Percentiles rank a stretch among this genome's conserved stretches.
Conservation (phyloP, 1,140 invertebrate genomes). For the Rhynchophorus ferrugineus region DNA sequence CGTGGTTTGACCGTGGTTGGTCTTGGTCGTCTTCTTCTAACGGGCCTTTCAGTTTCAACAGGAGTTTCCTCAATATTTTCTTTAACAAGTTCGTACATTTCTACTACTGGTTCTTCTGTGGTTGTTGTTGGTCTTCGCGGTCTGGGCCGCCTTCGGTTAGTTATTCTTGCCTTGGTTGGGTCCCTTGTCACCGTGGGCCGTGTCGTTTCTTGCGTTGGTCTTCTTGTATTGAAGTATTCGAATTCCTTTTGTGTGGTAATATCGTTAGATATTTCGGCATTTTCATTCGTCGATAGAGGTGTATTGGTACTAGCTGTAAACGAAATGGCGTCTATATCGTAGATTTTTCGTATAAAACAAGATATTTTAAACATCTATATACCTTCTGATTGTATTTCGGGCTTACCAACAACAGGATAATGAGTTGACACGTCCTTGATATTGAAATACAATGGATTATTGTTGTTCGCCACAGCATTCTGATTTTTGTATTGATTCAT, state of each 20-base stretch:
- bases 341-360: too few species aligned
- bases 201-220: slow-evolving; percentile 12
- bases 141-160: slow-evolving; percentile 27
- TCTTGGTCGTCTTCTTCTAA: slow-evolving; percentile 22
- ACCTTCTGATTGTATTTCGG: slow-evolving; percentile 23
- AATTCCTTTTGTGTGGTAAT: slow-evolving; percentile 25
- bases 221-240: slow-evolving; percentile 10
- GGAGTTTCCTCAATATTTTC: slow-evolving; percentile 8
- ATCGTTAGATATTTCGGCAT: slow-evolving; percentile 29
- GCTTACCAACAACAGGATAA: slow-evolving; percentile 36
- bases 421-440: slow-evolving; percentile 40
- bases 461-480: slow-evolving; percentile 17
- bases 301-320: slow-evolving; percentile 9
- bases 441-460: slow-evolving; percentile 32
- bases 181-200: slow-evolving; percentile 23
- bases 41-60: slow-evolving; percentile 26
- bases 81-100: slow-evolving; percentile 28
- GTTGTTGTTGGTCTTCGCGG: slow-evolving; percentile 24
- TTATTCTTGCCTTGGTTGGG: slow-evolving; percentile 22
- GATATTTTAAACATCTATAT: too few species aligned
- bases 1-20: slow-evolving; percentile 5
- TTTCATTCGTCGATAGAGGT: slow-evolving; percentile 10
- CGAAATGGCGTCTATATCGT: too few species aligned
- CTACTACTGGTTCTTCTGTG: slow-evolving; percentile 26
- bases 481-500: slow-evolving; percentile 23